These are phyloP conservation scores for Crax fasciolata DNA, from an alignment of 2,797 vertebrate species.

Conservation along the genomic window DNA sequence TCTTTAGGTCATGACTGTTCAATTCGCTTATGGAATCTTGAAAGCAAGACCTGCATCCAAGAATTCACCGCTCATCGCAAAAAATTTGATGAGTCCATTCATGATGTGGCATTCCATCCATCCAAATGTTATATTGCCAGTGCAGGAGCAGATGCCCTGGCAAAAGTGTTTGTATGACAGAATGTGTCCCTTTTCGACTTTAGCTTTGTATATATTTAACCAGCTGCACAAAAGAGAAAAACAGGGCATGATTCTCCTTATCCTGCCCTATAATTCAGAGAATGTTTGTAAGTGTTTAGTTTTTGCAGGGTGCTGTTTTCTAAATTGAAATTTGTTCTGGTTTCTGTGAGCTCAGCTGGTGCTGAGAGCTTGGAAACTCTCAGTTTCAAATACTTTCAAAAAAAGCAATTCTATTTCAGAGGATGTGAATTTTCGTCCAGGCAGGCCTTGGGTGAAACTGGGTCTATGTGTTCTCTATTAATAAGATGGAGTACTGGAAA, in stretches of 20 bases:
- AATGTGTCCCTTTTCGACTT: slow-evolving; percentile 75
- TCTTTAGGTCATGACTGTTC: slow-evolving; percentile 95
- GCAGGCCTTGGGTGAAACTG: slow-evolving; percentile 93
- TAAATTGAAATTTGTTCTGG: slow-evolving; percentile 83
- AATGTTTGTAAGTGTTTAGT: slow-evolving; percentile 84
- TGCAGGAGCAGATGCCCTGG: slow-evolving; percentile 95
- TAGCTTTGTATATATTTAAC: slow-evolving; percentile 84
- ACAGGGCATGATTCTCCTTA: slow-evolving; percentile 62
- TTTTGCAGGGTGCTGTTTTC: slow-evolving; percentile 86
- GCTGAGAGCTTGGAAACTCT: slow-evolving; percentile 83
- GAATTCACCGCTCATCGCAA: slow-evolving; percentile 99
- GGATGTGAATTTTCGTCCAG: slow-evolving; percentile 87
- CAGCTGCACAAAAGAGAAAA: slow-evolving; percentile 82
- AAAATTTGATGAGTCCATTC: slow-evolving; percentile 97
- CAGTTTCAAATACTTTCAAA: slow-evolving; percentile 74
- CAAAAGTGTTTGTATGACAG: slow-evolving; percentile 99
- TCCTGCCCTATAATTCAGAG: slow-evolving; percentile 80
- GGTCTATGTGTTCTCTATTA: slow-evolving; percentile 72
- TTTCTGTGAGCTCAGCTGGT: slow-evolving; percentile 85
- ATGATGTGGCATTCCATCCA: slow-evolving; percentile 98
- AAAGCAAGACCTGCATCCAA: slow-evolving; percentile 99
- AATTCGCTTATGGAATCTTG: slow-evolving; percentile 98
- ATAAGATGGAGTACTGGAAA: slow-evolving; percentile 65
- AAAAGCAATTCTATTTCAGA: slow-evolving; percentile 82
- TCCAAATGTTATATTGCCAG: slow-evolving; percentile 98